Percentiles rank a stretch among this genome's conserved stretches.
phyloP scores from a whole-genome alignment of 2,797 vertebrate genomes.

The Nyctibius grandis region DNA sequence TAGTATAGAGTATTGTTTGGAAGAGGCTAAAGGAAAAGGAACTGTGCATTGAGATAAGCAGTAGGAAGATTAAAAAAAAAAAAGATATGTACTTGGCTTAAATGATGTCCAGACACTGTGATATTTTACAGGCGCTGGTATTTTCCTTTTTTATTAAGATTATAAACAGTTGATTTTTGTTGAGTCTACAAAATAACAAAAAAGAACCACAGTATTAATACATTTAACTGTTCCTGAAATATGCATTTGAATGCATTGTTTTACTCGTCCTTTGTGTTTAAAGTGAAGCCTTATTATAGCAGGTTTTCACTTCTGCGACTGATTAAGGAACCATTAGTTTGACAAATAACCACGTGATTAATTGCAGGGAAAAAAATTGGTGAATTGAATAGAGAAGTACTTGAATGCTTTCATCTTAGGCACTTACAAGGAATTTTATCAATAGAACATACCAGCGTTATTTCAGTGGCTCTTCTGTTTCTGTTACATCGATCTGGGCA shows the following conservation, averaged over 20 bases:
- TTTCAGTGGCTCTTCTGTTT: neutral
- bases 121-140: constrained; percentile 42
- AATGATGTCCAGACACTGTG: constrained; percentile 15
- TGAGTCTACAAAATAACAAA: constrained; percentile 17
- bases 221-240: neutral
- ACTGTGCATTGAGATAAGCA: constrained; percentile 68
- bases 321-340: neutral
- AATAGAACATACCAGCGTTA: neutral
- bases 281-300: neutral
- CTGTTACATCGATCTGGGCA: neutral
- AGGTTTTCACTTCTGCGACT: neutral
- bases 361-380: neutral
- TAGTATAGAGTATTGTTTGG: constrained; percentile 66
- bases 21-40: constrained; percentile 61
- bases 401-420: neutral
- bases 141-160: constrained; percentile 28
- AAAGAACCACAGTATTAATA: neutral
- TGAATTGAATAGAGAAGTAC: neutral
- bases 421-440: neutral
- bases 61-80: constrained; percentile 25
- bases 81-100: constrained; percentile 24
- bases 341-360: neutral
- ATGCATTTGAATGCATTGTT: neutral
- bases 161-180: constrained; percentile 16
- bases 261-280: neutral